A percentile compares a stretch with the other conserved stretches of the same genome.
Evolutionary conservation across 2,113 vertebrate genomes (phyloP).

Genomic region (Numida meleagris): DNA sequence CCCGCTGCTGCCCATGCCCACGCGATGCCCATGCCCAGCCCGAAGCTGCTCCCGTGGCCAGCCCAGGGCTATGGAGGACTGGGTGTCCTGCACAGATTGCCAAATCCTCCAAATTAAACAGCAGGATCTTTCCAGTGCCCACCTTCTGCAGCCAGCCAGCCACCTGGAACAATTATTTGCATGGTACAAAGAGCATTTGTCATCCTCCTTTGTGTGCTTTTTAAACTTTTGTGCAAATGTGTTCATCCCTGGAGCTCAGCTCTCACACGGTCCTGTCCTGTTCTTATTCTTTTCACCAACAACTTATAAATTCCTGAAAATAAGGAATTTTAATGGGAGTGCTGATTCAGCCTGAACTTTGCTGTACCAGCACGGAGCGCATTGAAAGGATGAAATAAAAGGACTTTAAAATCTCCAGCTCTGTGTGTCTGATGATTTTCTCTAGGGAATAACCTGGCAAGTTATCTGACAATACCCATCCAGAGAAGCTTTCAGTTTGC

Average conservation of each 20-base stretch:
- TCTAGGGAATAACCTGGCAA: constrained; percentile 9
- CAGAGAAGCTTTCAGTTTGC: background rate
- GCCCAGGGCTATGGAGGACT: background rate
- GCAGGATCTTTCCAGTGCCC: fast-evolving
- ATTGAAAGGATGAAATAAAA: background rate
- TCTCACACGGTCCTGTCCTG: fast-evolving
- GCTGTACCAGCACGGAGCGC: background rate
- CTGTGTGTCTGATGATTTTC: constrained; percentile 3
- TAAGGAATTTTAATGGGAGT: background rate
- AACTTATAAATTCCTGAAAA: constrained; percentile 4
- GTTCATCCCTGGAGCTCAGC: background rate
- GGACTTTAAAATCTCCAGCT: constrained; percentile 13
- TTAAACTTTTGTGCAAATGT: fast-evolving
- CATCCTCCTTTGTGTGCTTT: background rate
- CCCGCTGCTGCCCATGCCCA: fast-evolving
- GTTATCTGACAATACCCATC: background rate
- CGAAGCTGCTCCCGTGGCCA: background rate
- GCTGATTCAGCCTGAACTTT: constrained; percentile 11
- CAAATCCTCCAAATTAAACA: fast-evolving
- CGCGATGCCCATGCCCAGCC: fast-evolving
- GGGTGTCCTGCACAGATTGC: background rate
- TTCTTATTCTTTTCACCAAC: background rate
- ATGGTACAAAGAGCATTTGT: fast-evolving
- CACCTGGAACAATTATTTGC: fast-evolving
- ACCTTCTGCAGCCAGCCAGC: background rate